These are phyloP conservation scores for Lamprologus tigripictilis DNA, from an alignment of 2,113 vertebrate genomes.

Conservation along the genomic window DNA sequence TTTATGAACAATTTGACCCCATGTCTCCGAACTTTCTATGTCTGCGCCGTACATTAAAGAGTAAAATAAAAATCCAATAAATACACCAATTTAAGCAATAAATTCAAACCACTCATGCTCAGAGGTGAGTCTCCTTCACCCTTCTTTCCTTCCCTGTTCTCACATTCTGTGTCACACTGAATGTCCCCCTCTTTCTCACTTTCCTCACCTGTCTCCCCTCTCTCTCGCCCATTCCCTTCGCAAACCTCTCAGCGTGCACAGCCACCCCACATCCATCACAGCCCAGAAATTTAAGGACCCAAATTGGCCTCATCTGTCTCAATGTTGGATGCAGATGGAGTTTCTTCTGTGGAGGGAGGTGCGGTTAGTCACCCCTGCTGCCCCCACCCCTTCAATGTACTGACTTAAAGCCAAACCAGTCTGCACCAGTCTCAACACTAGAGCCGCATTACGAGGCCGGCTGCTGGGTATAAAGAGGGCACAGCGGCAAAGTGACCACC, in stretches of 20 bases:
- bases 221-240: constrained; percentile 80
- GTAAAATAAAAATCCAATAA: neutral
- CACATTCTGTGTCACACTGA: neutral
- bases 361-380: constrained; percentile 93
- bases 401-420: constrained; percentile 33
- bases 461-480: constrained; percentile 39
- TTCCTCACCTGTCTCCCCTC: constrained; percentile 53
- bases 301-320: constrained; percentile 99
- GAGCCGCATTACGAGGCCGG: constrained; percentile 5
- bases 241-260: constrained; percentile 79
- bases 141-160: constrained; percentile 2
- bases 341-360: constrained; percentile 95
- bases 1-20: neutral
- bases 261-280: constrained; percentile 96
- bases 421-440: neutral
- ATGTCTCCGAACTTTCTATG: neutral
- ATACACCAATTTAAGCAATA: neutral
- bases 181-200: constrained; percentile 13
- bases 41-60: neutral
- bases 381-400: constrained; percentile 73
- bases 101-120: neutral
- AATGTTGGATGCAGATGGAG: constrained; percentile 99
- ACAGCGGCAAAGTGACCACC: constrained; percentile 52
- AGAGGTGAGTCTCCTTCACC: constrained; percentile 24
- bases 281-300: constrained; percentile 97